Base-by-base conservation (phyloP, 2,888 invertebrate genomes). In the Malthinus seriepunctatus region DNA sequence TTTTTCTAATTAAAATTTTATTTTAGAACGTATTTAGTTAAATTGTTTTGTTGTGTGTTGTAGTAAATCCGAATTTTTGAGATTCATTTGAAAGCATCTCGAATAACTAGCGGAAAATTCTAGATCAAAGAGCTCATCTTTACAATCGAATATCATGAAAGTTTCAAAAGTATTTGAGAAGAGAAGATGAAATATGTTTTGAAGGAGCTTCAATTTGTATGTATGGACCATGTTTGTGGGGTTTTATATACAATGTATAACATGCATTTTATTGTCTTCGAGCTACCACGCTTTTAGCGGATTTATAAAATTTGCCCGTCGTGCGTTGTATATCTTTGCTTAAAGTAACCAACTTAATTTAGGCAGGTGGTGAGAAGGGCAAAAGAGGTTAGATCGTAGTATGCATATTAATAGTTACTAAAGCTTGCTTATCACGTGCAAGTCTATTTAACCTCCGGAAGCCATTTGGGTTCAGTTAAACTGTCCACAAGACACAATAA, bases 391-490 rank as follows among this genome's bases (percentile, higher is more conserved):
- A 63, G 60, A 62, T 57, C 60, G 50, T 56, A 51, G 60, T 57
- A 55, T 63, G 65, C 65, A 65, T 65, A 63, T 65, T 63, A 65
- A 65, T 65, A 63, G 53, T 56, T 46, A 56, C 48, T 62, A 63
- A 65, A 57, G 65, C 61, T 56, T 65, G 53, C 65, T 50, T 52
- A 52, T 63, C 65, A 63, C 65, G 63, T 60, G 60, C 59, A 54
- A 50, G 61, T 63, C 42, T 63, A 59, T 64, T 64, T 64, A 60
- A 59, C 56, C 62, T 50, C 57, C 61, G 66, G 68, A 66, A 65
- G 67, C 65, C 68, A 66, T 67, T 67, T 66, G 68, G 69, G 63
- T 50, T 48, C 51, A 39, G 51, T 51, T 60, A 60, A 60, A 55
- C 52, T 60, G 60, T 56, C 56, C 34, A 15, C 39, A 51, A 32